Percentiles rank a stretch among this genome's conserved stretches.
phyloP scores from a whole-genome alignment of 2,113 vertebrate genomes.

The Oplegnathus fasciatus region DNA sequence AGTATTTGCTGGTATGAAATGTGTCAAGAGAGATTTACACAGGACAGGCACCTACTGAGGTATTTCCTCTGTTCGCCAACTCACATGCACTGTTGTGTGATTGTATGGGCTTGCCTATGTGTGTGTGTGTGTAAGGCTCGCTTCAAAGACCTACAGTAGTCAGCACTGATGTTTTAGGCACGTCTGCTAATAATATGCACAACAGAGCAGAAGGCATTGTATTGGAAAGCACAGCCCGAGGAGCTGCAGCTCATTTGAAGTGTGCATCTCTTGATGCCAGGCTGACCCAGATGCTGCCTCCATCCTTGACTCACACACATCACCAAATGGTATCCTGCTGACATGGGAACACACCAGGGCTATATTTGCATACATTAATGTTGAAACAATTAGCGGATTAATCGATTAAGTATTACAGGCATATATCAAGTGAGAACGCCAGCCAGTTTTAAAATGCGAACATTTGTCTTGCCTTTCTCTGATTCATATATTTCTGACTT shows the following conservation, averaged over 20 bases:
- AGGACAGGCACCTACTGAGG: neutral
- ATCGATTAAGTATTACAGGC: slow-evolving; percentile 9
- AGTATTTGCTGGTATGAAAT: neutral
- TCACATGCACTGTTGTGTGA: neutral
- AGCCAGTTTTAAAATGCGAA: neutral
- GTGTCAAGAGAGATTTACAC: neutral
- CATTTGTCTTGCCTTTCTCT: neutral
- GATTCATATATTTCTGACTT: neutral
- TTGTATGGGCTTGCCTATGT: slow-evolving; percentile 1
- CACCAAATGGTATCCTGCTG: slow-evolving; percentile 29
- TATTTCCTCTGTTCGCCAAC: neutral
- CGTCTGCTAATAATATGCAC: slow-evolving; percentile 51
- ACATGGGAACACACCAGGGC: slow-evolving; percentile 9
- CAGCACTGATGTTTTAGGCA: slow-evolving; percentile 28
- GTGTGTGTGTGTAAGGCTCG: neutral
- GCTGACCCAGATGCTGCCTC: slow-evolving; percentile 59
- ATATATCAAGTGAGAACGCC: neutral
- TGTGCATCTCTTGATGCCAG: slow-evolving; percentile 33
- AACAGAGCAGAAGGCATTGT: slow-evolving; percentile 52
- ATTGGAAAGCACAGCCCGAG: slow-evolving; percentile 41
- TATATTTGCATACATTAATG: neutral
- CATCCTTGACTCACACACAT: slow-evolving; percentile 32
- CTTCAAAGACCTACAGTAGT: slow-evolving; percentile 25
- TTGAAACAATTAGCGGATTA: slow-evolving; percentile 9
- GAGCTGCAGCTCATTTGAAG: slow-evolving; percentile 54